phyloP scores from a whole-genome alignment of 2,113 vertebrate species.

The Gadus chalcogrammus region DNA sequence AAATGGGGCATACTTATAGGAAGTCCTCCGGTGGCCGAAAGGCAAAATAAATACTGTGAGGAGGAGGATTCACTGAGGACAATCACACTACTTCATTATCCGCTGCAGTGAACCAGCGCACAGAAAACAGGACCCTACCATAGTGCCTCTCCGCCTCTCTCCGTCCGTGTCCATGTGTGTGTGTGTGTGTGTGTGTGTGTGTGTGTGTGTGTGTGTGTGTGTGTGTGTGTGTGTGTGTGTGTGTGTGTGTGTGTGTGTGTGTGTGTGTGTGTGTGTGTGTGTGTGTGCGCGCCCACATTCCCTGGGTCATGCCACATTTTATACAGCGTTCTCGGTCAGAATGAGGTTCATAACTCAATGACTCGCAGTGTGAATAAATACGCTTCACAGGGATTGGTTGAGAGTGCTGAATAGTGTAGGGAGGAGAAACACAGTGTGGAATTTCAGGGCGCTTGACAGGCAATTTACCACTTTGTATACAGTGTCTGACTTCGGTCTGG shows the following conservation, averaged over 20 bases:
- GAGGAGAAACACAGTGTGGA: conserved; percentile 39
- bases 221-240: not conserved
- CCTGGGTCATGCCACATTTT: conserved; percentile 46
- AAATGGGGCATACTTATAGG: conserved; percentile 29
- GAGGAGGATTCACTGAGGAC: not conserved
- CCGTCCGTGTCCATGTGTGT: too few species aligned
- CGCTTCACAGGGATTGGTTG: conserved; percentile 33
- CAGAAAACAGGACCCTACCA: not conserved
- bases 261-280: not conserved
- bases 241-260: too few species aligned
- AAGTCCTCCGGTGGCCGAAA: conserved; percentile 9
- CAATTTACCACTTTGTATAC: conserved; percentile 63
- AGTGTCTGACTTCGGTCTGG: conserved; percentile 49
- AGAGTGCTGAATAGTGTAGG: conserved; percentile 32
- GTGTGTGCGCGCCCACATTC: conserved; percentile 12
- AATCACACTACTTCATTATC: conserved; percentile 15
- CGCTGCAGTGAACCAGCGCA: conserved; percentile 5
- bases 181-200: not conserved
- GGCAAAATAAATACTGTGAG: not conserved
- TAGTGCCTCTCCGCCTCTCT: too few species aligned
- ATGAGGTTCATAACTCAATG: conserved; percentile 43
- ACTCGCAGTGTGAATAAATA: conserved; percentile 54
- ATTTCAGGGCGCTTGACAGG: conserved; percentile 51
- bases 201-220: not conserved
- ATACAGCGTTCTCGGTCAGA: conserved; percentile 29